These are phyloP conservation scores for Tetrax tetrax DNA, from an alignment of 2,113 vertebrate species.

Conservation along the genomic window DNA sequence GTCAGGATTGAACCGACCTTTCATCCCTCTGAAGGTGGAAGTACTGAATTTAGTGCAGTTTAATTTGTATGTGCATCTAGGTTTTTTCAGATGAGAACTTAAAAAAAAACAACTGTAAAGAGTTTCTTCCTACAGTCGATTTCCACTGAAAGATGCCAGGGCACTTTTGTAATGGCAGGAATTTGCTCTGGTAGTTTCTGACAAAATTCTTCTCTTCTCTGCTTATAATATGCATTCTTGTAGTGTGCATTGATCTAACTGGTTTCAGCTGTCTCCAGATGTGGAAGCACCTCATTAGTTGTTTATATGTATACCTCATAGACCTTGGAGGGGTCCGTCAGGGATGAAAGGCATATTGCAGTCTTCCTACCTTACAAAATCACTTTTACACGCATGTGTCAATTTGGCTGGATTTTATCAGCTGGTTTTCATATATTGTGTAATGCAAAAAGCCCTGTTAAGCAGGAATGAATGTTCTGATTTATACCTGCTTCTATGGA, in stretches of 20 bases:
- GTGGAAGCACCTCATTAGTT: slow-evolving; percentile 17
- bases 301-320: not conserved
- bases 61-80: not conserved
- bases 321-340: slow-evolving; percentile 30
- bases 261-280: slow-evolving; percentile 4
- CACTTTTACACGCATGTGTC: not conserved
- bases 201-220: slow-evolving; percentile 13
- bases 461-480: slow-evolving; percentile 36
- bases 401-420: slow-evolving; percentile 36
- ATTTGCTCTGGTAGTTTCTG: slow-evolving; percentile 27
- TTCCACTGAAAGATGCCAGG: not conserved
- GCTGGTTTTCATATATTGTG: not conserved
- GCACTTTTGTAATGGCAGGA: not conserved
- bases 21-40: slow-evolving; percentile 61
- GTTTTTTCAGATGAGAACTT: slow-evolving; percentile 26
- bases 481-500: slow-evolving; percentile 40
- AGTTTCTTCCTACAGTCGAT: not conserved
- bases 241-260: not conserved
- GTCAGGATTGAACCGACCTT: slow-evolving; percentile 54
- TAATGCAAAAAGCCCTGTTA: not conserved
- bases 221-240: not conserved
- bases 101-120: slow-evolving; percentile 3
- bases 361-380: slow-evolving; percentile 29
- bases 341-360: slow-evolving; percentile 51
- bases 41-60: slow-evolving; percentile 24